Base-by-base conservation (phyloP, 2,113 vertebrate genomes). In the Canis aureus region DNA sequence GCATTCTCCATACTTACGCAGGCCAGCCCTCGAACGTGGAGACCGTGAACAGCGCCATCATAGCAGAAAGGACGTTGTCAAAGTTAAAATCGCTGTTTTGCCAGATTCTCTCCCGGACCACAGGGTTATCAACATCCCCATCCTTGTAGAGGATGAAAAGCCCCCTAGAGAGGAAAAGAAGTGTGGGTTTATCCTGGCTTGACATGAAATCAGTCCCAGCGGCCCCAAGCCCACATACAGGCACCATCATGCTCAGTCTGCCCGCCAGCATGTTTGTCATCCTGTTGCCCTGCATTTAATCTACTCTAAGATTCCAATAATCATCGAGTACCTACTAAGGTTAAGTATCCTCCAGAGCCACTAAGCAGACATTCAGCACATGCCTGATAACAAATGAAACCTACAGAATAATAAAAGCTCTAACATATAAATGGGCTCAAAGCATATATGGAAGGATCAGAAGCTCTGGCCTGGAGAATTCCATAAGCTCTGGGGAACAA, bases 11-110 rank as follows among this genome's bases (percentile, higher is more conserved):
- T 97, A 99, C 99, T 99, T 98, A 99, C 99, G 99, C 98, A 38
- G 99, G 99, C 99, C 99, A 99, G 98, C 99, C 99, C 98, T 99
- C 99, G 43, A 99, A 99, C 0, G 99, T 99, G 97, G 99, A 99
- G 74, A 99, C 99, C 0, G 99, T 99, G 98, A 99, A 99, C 85
- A 99, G 99, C 1, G 99, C 99, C 99, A 99, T 99, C 99, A 99
- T 99, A 94, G 99, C 99, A 95, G 99, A 99, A 27, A 99, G 99
- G 80, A 99, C 99, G 0, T 99, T 99, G 97, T 99, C 99, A 55
- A 99, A 99, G 98, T 99, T 99, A 98, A 99, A 99, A 66, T 99
- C 99, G 29, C 99, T 99, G 66, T 99, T 99, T 97, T 99, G 99
- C 99, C 99, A 99, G 78, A 99, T 86, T 13, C 99, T 99, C 97